Conservation (phyloP, 2,888 invertebrate genomes). For the Notodromas monacha region DNA sequence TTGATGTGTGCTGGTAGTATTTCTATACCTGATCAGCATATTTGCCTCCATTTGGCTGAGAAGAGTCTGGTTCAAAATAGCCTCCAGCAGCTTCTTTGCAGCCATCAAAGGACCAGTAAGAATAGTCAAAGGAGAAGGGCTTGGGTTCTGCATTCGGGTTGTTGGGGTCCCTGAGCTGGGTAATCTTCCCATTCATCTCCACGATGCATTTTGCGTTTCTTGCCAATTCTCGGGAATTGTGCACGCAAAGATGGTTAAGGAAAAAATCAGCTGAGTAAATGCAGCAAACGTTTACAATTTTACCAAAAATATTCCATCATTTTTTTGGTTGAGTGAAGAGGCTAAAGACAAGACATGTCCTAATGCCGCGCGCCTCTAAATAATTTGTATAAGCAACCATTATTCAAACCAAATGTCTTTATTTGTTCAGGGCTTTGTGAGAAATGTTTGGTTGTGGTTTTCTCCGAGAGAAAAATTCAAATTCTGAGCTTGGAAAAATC, state of each 20-base stretch:
- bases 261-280: background rate
- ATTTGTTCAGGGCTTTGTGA: too few relatives aligned
- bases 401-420: too few relatives aligned
- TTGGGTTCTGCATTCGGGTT: constrained; percentile 13
- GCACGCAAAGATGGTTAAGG: constrained; percentile 9
- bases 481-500: too few relatives aligned
- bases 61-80: constrained; percentile 16
- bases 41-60: constrained; percentile 16
- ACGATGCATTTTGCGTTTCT: constrained; percentile 19
- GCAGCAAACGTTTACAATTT: too few relatives aligned
- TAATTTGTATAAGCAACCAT: too few relatives aligned
- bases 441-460: too few relatives aligned
- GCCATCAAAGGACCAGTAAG: constrained; percentile 25
- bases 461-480: too few relatives aligned
- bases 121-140: constrained; percentile 22
- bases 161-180: constrained; percentile 16
- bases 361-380: too few relatives aligned
- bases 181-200: constrained; percentile 19
- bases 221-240: constrained; percentile 20
- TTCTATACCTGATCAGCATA: constrained; percentile 20
- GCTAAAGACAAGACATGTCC: too few relatives aligned
- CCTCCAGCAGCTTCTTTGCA: constrained; percentile 18
- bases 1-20: too few relatives aligned
- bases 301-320: too few relatives aligned
- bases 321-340: too few relatives aligned